A percentile compares a stretch with the other conserved stretches of the same genome.
Evolutionary conservation across 2,888 invertebrate species (phyloP).

Genomic region (Eumerus sabulonum): DNA sequence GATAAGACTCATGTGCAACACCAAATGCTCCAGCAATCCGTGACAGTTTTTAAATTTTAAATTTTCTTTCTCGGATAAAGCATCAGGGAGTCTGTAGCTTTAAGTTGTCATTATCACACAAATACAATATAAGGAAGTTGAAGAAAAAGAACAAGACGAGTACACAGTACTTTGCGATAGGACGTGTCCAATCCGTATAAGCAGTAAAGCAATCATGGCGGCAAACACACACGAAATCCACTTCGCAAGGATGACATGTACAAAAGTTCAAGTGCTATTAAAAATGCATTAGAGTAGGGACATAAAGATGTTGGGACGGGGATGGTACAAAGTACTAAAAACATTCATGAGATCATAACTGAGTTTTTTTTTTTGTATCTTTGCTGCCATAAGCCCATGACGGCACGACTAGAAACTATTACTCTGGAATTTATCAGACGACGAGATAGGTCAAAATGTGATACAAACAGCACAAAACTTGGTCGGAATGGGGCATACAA

Average conservation of each 20-base stretch:
- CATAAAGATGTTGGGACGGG: not conserved
- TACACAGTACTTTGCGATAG: conserved; percentile 41
- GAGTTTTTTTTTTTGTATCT: no score
- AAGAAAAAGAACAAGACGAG: conserved; percentile 1
- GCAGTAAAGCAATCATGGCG: conserved; percentile 48
- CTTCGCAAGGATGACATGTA: conserved; percentile 61
- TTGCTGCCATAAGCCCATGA: conserved; percentile 47
- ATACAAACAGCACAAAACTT: not conserved
- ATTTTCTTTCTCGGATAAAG: conserved; percentile 11
- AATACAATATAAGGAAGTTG: conserved; percentile 31
- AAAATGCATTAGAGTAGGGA: conserved; percentile 63
- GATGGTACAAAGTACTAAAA: conserved; percentile 14
- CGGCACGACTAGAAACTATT: conserved; percentile 40
- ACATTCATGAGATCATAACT: conserved; percentile 61
- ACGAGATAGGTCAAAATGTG: not conserved
- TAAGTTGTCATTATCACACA: conserved; percentile 53
- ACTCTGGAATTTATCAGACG: no score
- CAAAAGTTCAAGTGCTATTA: conserved; percentile 68
- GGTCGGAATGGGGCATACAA: no score
- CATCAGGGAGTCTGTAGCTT: conserved; percentile 3
- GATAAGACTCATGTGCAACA: conserved; percentile 17
- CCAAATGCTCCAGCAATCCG: conserved; percentile 14
- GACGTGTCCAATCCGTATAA: conserved; percentile 47
- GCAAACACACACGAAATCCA: conserved; percentile 29
- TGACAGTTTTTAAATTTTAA: conserved; percentile 20